A percentile compares a stretch with the other conserved stretches of the same genome.
Evolutionary conservation across 2,888 invertebrate genomes (phyloP).

Genomic region (Poecilobothrus nobilitatus): DNA sequence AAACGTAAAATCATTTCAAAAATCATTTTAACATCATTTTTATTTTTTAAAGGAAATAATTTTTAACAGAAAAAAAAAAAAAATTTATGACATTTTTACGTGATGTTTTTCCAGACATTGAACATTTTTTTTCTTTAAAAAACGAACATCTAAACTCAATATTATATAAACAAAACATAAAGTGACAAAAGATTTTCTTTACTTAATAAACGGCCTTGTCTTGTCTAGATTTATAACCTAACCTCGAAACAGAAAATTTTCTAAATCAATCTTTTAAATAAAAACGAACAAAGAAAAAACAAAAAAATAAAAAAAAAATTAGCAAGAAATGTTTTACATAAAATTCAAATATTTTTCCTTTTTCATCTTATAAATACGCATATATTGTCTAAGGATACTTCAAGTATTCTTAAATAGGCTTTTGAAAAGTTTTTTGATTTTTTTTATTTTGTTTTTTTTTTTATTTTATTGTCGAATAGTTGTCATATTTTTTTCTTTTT

Average conservation of each 20-base stretch:
- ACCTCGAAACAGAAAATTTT: background rate
- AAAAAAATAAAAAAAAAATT: too few relatives aligned
- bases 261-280: background rate
- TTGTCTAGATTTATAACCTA: conserved; percentile 1
- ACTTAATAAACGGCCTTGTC: background rate
- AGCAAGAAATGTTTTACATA: too few relatives aligned
- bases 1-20: background rate
- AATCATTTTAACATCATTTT: background rate
- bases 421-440: too few relatives aligned
- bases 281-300: background rate
- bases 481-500: too few relatives aligned
- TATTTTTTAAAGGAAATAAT: background rate
- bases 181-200: background rate
- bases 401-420: background rate
- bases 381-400: background rate
- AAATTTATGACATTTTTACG: background rate
- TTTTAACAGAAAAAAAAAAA: background rate
- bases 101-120: background rate
- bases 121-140: background rate
- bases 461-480: too few relatives aligned
- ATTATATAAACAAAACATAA: background rate
- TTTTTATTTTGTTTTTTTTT: too few relatives aligned
- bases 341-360: too few relatives aligned
- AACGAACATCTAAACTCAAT: background rate
- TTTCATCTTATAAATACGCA: too few relatives aligned